Conservation (phyloP, 2,888 invertebrate species). For the Stenoptilia bipunctidactyla region DNA sequence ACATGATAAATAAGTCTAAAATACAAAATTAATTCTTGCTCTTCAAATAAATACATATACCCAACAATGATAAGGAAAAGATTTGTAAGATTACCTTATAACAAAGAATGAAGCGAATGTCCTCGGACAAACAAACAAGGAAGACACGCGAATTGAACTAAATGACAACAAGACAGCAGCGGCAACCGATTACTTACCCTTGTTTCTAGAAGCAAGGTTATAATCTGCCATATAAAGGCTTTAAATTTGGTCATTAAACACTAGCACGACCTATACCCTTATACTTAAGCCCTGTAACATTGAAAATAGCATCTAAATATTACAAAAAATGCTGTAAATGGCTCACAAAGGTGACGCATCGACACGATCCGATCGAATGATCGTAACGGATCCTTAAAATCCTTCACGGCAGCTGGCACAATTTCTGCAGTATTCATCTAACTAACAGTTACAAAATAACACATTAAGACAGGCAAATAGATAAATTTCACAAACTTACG, state of each 20-base stretch:
- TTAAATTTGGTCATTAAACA: too few species aligned
- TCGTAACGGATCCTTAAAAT: slow-evolving; percentile 31
- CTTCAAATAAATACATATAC: too few species aligned
- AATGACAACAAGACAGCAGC: background rate
- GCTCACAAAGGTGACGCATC: slow-evolving; percentile 70
- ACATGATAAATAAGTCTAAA: too few species aligned
- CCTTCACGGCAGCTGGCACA: slow-evolving; percentile 13
- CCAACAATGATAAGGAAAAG: too few species aligned
- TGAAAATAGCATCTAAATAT: background rate
- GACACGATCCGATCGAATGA: slow-evolving; percentile 65
- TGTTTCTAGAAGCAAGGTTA: too few species aligned
- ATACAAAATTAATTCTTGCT: too few species aligned
- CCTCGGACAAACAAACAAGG: too few species aligned
- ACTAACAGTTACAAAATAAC: slow-evolving; percentile 18
- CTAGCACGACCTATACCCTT: too few species aligned
- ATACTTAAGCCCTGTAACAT: too few species aligned
- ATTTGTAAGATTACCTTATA: too few species aligned
- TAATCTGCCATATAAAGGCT: too few species aligned
- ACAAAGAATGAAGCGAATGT: too few species aligned
- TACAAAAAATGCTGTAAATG: slow-evolving; percentile 29
- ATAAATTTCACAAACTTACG: slow-evolving; percentile 60
- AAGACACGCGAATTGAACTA: background rate
- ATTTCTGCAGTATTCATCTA: slow-evolving; percentile 4
- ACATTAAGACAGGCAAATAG: slow-evolving; percentile 26
- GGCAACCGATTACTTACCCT: background rate